Evolutionary conservation across 1,140 invertebrate genomes (phyloP).

Genomic region (Polypedilum vanderplanki): DNA sequence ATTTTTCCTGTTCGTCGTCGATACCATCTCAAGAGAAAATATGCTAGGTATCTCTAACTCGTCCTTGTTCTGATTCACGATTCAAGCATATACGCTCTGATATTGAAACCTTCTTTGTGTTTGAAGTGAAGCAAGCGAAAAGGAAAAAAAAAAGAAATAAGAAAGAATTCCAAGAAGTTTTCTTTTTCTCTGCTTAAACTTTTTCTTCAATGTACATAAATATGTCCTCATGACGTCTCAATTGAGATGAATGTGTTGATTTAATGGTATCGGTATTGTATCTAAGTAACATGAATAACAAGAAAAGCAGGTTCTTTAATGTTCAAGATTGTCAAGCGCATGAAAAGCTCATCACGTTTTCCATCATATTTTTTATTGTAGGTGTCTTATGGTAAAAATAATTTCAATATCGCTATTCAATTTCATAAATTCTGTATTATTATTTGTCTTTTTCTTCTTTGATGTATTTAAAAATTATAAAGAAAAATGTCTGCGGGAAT

Average conservation of each 20-base stretch:
- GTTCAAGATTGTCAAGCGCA: background rate
- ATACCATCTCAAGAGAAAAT: conserved; percentile 11
- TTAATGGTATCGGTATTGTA: background rate
- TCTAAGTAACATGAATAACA: background rate
- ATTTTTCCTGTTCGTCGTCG: background rate
- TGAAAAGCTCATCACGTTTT: background rate
- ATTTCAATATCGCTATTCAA: background rate
- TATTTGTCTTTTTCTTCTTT: background rate
- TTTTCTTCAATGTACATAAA: background rate
- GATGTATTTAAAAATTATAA: background rate
- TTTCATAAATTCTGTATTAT: background rate
- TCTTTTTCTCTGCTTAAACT: background rate
- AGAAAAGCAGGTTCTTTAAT: background rate
- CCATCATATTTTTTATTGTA: background rate
- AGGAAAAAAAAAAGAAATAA: background rate
- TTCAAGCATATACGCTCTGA: background rate
- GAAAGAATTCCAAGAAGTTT: background rate
- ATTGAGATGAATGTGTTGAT: background rate
- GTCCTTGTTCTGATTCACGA: conserved; percentile 16
- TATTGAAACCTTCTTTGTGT: background rate
- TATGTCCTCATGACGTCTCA: conserved; percentile 2
- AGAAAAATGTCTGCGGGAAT: background rate
- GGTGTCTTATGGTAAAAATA: too few relatives aligned
- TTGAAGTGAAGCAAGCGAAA: background rate
- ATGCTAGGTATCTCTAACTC: background rate